A percentile compares a stretch with the other conserved stretches of the same genome.
These are phyloP conservation scores for Trachymyrmex septentrionalis DNA, from an alignment of 1,140 invertebrate species.

Conservation along the genomic window DNA sequence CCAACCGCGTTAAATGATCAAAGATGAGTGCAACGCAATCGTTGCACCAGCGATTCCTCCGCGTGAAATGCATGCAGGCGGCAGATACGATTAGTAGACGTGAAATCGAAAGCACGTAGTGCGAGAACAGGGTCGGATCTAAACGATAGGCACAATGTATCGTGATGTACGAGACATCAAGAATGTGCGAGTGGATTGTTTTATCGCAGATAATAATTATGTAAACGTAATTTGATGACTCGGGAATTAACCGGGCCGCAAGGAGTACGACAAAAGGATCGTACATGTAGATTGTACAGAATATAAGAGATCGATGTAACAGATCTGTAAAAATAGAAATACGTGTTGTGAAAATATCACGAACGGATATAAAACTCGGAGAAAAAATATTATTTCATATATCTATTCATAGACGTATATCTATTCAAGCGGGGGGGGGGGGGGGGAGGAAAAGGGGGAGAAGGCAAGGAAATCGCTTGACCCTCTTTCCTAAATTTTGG, in stretches of 20 bases:
- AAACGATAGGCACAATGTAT: background rate
- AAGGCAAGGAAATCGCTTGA: too few species aligned
- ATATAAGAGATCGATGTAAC: background rate
- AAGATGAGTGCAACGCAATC: slow-evolving; percentile 22
- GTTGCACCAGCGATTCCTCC: slow-evolving; percentile 11
- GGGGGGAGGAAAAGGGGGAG: too few species aligned
- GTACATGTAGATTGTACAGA: background rate
- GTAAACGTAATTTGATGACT: slow-evolving; percentile 1
- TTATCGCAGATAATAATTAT: slow-evolving; percentile 10
- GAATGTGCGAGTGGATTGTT: background rate
- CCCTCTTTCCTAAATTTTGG: too few species aligned
- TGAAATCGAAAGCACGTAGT: slow-evolving; percentile 49
- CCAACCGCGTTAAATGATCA: slow-evolving; percentile 34
- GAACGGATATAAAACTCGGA: background rate
- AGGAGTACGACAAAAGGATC: too few species aligned
- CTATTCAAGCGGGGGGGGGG: too few species aligned
- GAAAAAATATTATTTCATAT: too few species aligned
- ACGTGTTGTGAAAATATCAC: background rate
- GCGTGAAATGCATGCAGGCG: slow-evolving; percentile 18
- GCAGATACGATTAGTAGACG: slow-evolving; percentile 44
- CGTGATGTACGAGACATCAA: background rate
- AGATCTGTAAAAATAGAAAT: background rate
- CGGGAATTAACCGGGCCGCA: too few species aligned
- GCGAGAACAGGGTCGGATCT: slow-evolving; percentile 48
- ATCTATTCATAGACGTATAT: too few species aligned